Conservation (phyloP, 2,113 vertebrate genomes). For the Microtus oregoni region DNA sequence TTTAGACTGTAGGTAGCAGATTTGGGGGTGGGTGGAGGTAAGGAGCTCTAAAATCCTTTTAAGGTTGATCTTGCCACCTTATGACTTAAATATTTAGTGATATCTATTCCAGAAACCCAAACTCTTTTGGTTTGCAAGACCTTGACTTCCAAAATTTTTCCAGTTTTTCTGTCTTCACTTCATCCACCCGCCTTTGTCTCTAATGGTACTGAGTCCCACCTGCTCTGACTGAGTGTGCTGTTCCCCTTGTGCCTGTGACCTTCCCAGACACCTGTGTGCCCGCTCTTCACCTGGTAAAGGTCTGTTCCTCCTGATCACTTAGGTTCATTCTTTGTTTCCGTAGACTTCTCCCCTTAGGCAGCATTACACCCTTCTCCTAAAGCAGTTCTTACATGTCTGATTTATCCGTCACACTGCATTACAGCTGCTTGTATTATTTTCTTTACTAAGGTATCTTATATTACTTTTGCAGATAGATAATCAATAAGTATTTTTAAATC, state of each 20-base stretch:
- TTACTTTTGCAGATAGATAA: slow-evolving; percentile 3
- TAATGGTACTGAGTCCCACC: not conserved
- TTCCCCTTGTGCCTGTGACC: not conserved
- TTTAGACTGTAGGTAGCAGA: not conserved
- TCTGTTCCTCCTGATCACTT: not conserved
- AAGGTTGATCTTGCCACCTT: not conserved
- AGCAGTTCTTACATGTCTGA: slow-evolving; percentile 1
- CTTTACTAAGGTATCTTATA: slow-evolving; percentile 28
- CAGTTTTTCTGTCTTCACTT: not conserved
- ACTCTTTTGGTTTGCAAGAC: not conserved
- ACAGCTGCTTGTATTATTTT: slow-evolving; percentile 5
- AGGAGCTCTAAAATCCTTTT: not conserved
- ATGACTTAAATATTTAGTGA: not conserved
- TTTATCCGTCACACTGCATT: not conserved
- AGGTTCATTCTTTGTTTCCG: not conserved
- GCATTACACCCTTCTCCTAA: not conserved
- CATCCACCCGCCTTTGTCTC: not conserved
- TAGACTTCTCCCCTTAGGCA: not conserved
- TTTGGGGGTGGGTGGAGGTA: not conserved
- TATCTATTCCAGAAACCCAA: not conserved
- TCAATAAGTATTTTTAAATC: slow-evolving; percentile 43
- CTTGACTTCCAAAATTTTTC: not conserved
- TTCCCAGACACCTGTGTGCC: not conserved
- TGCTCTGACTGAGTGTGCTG: not conserved
- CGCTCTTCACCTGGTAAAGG: not conserved